A percentile compares a stretch with the other conserved stretches of the same genome.
These are phyloP conservation scores for Lutjanus argentimaculatus DNA, from an alignment of 2,797 vertebrate genomes.

Conservation along the genomic window DNA sequence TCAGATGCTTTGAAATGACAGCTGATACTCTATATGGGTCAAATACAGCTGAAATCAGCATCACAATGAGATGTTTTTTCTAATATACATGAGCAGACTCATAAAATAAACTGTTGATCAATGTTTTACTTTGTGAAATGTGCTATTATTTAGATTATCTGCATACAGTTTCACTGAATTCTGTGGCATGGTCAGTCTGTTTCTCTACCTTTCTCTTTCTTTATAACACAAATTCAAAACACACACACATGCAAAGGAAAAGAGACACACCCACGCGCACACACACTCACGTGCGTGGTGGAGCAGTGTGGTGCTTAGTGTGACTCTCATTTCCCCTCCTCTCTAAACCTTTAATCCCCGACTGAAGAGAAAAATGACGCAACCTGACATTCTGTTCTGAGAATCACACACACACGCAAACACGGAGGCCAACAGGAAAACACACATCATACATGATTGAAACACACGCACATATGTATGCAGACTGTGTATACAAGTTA, in stretches of 20 bases:
- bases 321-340: slow-evolving; percentile 74
- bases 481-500: neutral
- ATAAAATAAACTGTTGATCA: too few relatives aligned
- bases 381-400: slow-evolving; percentile 72
- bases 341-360: slow-evolving; percentile 81
- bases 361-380: slow-evolving; percentile 64
- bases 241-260: slow-evolving; percentile 3
- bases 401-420: slow-evolving; percentile 44
- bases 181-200: neutral
- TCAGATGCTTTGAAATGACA: slow-evolving; percentile 12
- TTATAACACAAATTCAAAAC: slow-evolving; percentile 11
- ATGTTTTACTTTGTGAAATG: neutral
- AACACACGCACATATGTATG: neutral
- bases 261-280: slow-evolving; percentile 11
- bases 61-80: neutral
- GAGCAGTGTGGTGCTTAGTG: slow-evolving; percentile 61
- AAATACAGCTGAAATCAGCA: neutral
- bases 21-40: neutral
- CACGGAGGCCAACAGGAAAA: neutral
- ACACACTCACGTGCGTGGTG: slow-evolving; percentile 36
- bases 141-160: too few relatives aligned
- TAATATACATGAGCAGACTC: neutral
- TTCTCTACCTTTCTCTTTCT: neutral
- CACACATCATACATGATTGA: neutral
- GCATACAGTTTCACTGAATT: too few relatives aligned